Base-by-base conservation (phyloP, 1,140 invertebrate genomes). In the Rhizoglyphus robini region DNA sequence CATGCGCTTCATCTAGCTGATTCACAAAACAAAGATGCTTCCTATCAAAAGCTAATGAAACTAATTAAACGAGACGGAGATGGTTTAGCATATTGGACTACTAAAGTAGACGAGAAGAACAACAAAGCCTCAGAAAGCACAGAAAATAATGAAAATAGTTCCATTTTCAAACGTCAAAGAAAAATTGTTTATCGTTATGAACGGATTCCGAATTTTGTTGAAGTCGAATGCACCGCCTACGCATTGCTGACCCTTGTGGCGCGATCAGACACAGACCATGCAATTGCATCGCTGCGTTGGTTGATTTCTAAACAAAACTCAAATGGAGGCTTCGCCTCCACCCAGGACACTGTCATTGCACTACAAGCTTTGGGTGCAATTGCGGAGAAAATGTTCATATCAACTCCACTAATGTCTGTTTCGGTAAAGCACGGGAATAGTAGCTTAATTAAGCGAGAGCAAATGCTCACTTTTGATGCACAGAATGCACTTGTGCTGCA, bases 141-240 rank as follows among this genome's bases (percentile, higher is more conserved):
- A n/a, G n/a, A n/a, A n/a, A n/a, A n/a, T n/a, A n/a, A n/a, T n/a
- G n/a, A n/a, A n/a, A n/a, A n/a, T n/a, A n/a, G n/a, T n/a, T n/a
- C n/a, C n/a, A n/a, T n/a, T n/a, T n/a, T n/a, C n/a, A n/a, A n/a
- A n/a, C n/a, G n/a, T n/a, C n/a, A n/a, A n/a, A n/a, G n/a, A n/a
- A n/a, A n/a, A n/a, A n/a, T n/a, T n/a, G n/a, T n/a, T n/a, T n/a
- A n/a, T n/a, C n/a, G n/a, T n/a, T n/a, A n/a, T n/a, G n/a, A 29
- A 29, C 87, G 2, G 88, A 91, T 69, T 83, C 93, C n/a, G 86
- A 90, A 74, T 89, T 90, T 75, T 88, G 90, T 0, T 81, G 89
- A 0, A 96, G 94, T 77, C 88, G 83, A 0, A 75, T n/a, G n/a
- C n/a, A n/a, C n/a, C n/a, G n/a, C n/a, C n/a, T n/a, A n/a, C n/a